Evolutionary conservation across 2,888 invertebrate genomes (phyloP).

Genomic region (Thyatira batis): DNA sequence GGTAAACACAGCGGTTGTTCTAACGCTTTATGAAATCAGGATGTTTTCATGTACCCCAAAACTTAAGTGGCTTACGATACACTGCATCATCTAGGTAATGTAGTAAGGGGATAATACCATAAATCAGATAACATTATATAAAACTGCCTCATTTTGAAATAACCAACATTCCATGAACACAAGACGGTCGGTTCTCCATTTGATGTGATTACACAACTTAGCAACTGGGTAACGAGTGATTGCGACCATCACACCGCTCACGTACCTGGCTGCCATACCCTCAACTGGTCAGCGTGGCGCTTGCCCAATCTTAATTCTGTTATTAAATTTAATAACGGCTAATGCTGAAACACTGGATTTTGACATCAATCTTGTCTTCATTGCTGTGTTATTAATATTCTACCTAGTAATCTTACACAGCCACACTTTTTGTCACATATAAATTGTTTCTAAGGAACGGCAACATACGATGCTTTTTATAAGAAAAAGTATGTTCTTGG

Average conservation of each 20-base stretch:
- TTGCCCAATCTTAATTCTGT: conserved; percentile 39
- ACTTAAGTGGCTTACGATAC: no score
- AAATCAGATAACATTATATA: no score
- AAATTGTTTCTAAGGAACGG: no score
- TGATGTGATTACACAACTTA: conserved; percentile 42
- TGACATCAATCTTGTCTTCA: conserved; percentile 1
- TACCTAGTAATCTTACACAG: no score
- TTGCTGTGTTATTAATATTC: conserved; percentile 19
- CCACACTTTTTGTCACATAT: no score
- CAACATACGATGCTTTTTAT: no score
- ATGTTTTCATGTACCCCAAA: no score
- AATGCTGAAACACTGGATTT: conserved; percentile 2
- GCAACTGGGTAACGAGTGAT: conserved; percentile 53
- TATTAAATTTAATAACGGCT: conserved; percentile 43
- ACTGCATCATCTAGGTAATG: no score
- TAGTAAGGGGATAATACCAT: no score
- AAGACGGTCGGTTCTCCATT: neutral
- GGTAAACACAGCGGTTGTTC: no score
- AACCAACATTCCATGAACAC: neutral
- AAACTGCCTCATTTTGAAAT: neutral
- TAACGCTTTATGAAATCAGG: no score
- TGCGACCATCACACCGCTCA: conserved; percentile 50
- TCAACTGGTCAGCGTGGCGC: conserved; percentile 12
- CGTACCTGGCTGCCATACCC: conserved; percentile 33
- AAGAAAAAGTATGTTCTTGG: no score